Conservation (phyloP, 2,113 vertebrate genomes). For the Typhlomys cinereus region DNA sequence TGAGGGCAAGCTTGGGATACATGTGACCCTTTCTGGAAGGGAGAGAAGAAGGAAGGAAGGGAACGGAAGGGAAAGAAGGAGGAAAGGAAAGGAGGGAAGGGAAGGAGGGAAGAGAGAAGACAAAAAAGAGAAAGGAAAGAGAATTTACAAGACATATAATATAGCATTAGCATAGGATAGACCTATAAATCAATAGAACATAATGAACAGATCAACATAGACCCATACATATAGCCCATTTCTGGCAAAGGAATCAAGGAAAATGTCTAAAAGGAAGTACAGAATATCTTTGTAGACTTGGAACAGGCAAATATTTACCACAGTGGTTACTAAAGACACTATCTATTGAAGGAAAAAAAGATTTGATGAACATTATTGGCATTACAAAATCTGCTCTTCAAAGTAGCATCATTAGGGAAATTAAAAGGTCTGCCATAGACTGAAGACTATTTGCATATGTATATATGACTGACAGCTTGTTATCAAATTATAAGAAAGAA, state of each 20-base stretch:
- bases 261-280: neutral
- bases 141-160: neutral
- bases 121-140: too few relatives aligned
- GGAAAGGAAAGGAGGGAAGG: too few relatives aligned
- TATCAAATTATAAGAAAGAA: neutral
- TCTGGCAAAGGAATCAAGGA: conserved; percentile 24
- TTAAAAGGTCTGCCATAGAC: neutral
- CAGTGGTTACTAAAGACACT: conserved; percentile 7
- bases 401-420: conserved; percentile 34
- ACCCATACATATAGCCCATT: neutral
- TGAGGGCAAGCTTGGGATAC: neutral
- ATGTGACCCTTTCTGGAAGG: neutral
- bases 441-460: neutral
- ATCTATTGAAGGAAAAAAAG: conserved; percentile 14
- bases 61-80: too few relatives aligned
- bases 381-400: conserved; percentile 15
- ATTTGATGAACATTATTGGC: conserved; percentile 14
- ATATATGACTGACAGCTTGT: neutral
- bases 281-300: neutral
- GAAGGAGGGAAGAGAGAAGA: too few relatives aligned
- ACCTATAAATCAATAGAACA: neutral
- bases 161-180: neutral
- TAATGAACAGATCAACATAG: conserved; percentile 3
- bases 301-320: conserved; percentile 38
- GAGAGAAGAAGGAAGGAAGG: too few relatives aligned